Base-by-base conservation (phyloP, 2,797 vertebrate genomes). In the Protonibea diacanthus region DNA sequence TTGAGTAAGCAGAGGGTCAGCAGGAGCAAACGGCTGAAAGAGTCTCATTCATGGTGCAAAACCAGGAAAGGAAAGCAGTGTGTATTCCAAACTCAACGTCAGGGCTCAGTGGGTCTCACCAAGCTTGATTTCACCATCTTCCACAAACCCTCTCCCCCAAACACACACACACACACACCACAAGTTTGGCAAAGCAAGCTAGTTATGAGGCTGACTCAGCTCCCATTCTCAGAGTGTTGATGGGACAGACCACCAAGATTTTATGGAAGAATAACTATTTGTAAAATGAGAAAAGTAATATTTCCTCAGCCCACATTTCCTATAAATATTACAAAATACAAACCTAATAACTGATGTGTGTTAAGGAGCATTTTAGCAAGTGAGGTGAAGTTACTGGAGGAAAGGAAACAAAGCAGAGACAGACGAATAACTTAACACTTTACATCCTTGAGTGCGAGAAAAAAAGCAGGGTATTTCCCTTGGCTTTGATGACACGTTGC, bases 31-130 rank as follows among this genome's bases (percentile, higher is more conserved):
- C 7, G 48, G 27, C 71, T 95, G 87, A 95, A 94, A 92, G 95
- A 85, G 86, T 71, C 71, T 74, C 76, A 94, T 96, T 96, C 94
- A 95, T 88, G 11, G 53, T 61, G 76, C 52, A 73, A 88, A 89
- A 88, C 74, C 79, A 91, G 85, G 80, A 86, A 84, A 88, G 83
- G 78, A 89, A 90, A 91, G 75, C 83, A 82, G 73, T 74, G 63
- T 79, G 60, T 86, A 83, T 78, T 90, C 84, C 90, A 89, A 87
- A 78, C 73, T 66, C 61, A 87, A 66, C 48, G 58, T 86, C 84
- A 80, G 81, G 71, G 47, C 79, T 77, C 72, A 55, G 83, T 63
- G 45, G 78, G 71, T 82, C 87, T 86, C 51, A 80, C 66, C 55
- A n/a, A 83, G 81, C 61, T 79, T 58, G 63, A 83, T 84, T 89